phyloP scores from a whole-genome alignment of 2,113 vertebrate genomes.

The Oenanthe melanoleuca region DNA sequence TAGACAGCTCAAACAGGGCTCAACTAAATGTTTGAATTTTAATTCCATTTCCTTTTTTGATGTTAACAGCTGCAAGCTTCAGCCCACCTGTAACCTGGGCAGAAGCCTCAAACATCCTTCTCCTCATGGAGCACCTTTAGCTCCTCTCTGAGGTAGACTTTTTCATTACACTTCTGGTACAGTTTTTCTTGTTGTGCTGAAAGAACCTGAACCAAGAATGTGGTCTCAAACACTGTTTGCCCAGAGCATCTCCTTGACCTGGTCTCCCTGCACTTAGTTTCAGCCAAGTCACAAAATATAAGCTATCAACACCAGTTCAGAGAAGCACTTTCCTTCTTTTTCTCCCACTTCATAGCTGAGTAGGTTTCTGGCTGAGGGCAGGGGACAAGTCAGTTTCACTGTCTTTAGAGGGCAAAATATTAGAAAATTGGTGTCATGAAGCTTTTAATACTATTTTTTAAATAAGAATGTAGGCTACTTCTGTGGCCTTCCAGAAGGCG shows the following conservation, averaged over 20 bases:
- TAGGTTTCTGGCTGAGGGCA: background rate
- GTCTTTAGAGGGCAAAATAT: background rate
- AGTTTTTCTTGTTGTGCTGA: background rate
- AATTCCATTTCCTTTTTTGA: background rate
- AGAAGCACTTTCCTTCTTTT: background rate
- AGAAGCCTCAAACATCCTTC: background rate
- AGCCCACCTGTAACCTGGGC: rapidly evolving
- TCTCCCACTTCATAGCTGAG: background rate
- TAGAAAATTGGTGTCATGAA: background rate
- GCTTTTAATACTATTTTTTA: background rate
- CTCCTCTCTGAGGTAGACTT: background rate
- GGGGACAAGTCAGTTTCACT: background rate
- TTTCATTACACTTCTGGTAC: background rate
- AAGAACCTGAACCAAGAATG: background rate
- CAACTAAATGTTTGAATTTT: background rate
- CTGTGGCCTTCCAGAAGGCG: background rate
- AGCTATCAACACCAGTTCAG: background rate
- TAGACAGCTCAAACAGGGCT: background rate
- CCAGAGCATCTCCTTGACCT: background rate
- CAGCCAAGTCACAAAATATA: background rate
- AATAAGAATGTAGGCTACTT: background rate
- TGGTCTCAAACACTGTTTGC: background rate
- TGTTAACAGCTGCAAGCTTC: background rate
- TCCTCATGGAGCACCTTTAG: background rate
- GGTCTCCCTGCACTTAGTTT: background rate